Evolutionary conservation across 2,113 vertebrate species (phyloP).

Genomic region (Emydura subglobosa): DNA sequence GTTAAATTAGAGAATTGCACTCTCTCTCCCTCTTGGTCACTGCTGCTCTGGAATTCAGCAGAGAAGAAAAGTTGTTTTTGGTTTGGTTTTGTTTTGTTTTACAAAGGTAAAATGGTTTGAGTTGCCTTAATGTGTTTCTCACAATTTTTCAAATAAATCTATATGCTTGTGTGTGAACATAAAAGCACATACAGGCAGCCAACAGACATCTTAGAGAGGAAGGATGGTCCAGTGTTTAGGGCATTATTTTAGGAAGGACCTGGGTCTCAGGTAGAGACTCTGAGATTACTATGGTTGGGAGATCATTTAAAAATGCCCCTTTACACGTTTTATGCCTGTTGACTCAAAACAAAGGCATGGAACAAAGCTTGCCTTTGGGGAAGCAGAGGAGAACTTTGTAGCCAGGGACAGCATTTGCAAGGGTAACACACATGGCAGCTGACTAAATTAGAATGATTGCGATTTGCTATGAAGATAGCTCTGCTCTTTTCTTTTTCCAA

Average conservation of each 20-base stretch:
- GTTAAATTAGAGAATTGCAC: neutral
- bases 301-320: neutral
- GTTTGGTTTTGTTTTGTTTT: too few species aligned
- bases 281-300: neutral
- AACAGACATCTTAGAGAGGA: neutral
- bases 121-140: neutral
- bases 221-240: too few species aligned
- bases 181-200: neutral
- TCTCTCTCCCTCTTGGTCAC: neutral
- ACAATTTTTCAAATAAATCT: neutral
- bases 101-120: neutral
- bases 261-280: neutral
- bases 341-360: neutral
- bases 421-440: neutral
- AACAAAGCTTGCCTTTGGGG: neutral
- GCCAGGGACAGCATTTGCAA: neutral
- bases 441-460: neutral
- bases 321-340: neutral
- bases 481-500: neutral
- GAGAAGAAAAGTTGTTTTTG: neutral
- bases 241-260: neutral
- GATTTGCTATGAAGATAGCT: neutral
- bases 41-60: neutral
- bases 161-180: neutral
- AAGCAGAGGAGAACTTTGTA: neutral